Percentiles rank a stretch among this genome's conserved stretches.
phyloP scores from a whole-genome alignment of 2,797 vertebrate genomes.

The Cryptoprocta ferox region DNA sequence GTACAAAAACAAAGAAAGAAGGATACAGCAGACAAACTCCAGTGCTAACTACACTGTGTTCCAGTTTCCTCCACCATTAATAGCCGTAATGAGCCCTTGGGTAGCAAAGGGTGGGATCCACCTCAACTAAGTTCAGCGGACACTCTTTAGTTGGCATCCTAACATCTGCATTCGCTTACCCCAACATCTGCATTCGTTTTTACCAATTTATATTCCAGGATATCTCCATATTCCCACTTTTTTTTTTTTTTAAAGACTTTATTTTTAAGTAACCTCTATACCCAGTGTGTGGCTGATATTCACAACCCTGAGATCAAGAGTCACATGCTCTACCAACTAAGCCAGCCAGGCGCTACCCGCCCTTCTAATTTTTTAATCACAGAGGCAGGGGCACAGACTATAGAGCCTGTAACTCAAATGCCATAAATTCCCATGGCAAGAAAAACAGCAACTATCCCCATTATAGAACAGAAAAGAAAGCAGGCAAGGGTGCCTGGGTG shows the following conservation, averaged over 20 bases:
- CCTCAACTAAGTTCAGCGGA: not conserved
- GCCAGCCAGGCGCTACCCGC: too few species aligned
- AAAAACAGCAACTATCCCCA: not conserved
- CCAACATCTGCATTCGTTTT: not conserved
- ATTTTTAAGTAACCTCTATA: too few species aligned
- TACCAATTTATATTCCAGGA: not conserved
- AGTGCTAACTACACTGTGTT: not conserved
- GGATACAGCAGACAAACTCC: not conserved
- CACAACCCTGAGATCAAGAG: too few species aligned
- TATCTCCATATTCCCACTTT: not conserved
- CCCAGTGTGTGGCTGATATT: not conserved
- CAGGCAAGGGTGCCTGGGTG: too few species aligned
- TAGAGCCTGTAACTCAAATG: not conserved
- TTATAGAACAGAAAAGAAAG: not conserved
- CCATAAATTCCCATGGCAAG: not conserved
- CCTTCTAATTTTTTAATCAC: not conserved
- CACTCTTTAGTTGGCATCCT: not conserved
- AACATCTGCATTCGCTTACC: not conserved
- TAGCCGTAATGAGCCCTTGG: not conserved
- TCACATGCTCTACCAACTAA: too few species aligned
- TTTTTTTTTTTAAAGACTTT: too few species aligned
- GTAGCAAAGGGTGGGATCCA: not conserved
- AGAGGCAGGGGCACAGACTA: not conserved
- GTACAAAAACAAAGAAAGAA: slow-evolving; percentile 7
- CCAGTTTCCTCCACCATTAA: not conserved